Evolutionary conservation across 2,113 vertebrate genomes (phyloP), one percentile per base, ranked within the genome.

Genomic region (Donacobius atricapilla): DNA sequence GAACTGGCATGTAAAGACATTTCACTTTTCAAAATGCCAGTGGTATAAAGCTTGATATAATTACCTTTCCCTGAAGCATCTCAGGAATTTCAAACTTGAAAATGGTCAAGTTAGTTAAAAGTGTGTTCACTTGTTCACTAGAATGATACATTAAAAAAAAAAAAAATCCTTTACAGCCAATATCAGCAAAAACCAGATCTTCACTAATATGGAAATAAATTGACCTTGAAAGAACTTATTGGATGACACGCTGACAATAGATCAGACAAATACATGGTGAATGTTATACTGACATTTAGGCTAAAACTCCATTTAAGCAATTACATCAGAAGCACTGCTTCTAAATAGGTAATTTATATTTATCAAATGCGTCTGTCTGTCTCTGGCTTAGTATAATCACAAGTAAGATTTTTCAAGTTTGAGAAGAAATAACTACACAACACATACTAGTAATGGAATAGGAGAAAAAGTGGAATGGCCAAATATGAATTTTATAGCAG

Each of bases 341-440:
- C 79, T 93, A 94, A 97, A 87, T 30, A 75, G 66, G 44, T 66
- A 83, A 95, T 96, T 96, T 94, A 78, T 88, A 84, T 54, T 58
- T 94, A 83, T 83, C 85, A 95, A 81, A 94, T 66, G 16, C 61
- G 68, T 85, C 75, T 91, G 39, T 28, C 60, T 79, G 40, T 88
- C 69, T 69, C 72, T 70, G 40, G 21, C 9, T 91, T 68, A 57
- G 28, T 68, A 54, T 35, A 93, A 92, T 85, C 87, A 94, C 79
- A 91, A 87, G 24, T 51, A 84, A 13, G 39, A 83, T 81, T 87
- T 81, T 89, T 79, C 25, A 69, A 42, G 57, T 54, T 20, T 18
- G 17, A 75, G 21, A 8, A 83, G 42, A 90, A 95, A 76, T 73
- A 84, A 56, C 22, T 50, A 21, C 23, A 53, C 30, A 82, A 66